Percentiles rank a stretch among this genome's conserved stretches.
phyloP scores from a whole-genome alignment of 2,797 vertebrate genomes.

The Phylloscopus collybita region DNA sequence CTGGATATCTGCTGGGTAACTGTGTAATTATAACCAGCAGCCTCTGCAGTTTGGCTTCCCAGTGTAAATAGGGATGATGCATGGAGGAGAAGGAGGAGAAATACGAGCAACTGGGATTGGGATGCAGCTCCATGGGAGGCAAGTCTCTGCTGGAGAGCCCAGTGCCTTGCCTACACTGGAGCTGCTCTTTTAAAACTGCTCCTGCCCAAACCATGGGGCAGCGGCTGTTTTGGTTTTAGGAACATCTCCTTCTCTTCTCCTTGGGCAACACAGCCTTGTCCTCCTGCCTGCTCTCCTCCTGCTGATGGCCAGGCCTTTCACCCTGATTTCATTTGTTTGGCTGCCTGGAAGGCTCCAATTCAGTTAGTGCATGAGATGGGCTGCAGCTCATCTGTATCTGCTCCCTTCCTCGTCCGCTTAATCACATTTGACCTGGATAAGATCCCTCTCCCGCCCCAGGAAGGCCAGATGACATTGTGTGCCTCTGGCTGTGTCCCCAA shows the following conservation, averaged over 20 bases:
- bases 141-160: background rate
- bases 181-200: constrained; percentile 17
- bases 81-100: constrained; percentile 50
- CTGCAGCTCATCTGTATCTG: constrained; percentile 41
- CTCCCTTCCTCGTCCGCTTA: constrained; percentile 38
- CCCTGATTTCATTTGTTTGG: constrained; percentile 44
- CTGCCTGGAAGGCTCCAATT: constrained; percentile 62
- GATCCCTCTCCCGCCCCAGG: constrained; percentile 13
- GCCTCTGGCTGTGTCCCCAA: constrained; percentile 9
- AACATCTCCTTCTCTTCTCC: constrained; percentile 32
- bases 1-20: constrained; percentile 70
- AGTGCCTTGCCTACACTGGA: background rate
- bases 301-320: constrained; percentile 39
- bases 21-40: constrained; percentile 69
- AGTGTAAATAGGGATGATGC: constrained; percentile 53
- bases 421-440: constrained; percentile 64
- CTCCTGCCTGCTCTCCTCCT: constrained; percentile 9
- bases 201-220: background rate
- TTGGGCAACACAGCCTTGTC: background rate
- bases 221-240: background rate
- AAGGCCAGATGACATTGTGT: constrained; percentile 31
- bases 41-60: constrained; percentile 64
- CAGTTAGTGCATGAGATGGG: constrained; percentile 39
- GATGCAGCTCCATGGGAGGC: background rate
- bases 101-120: background rate